These are phyloP conservation scores for Indri indri DNA, from an alignment of 2,113 vertebrate species.

Conservation along the genomic window DNA sequence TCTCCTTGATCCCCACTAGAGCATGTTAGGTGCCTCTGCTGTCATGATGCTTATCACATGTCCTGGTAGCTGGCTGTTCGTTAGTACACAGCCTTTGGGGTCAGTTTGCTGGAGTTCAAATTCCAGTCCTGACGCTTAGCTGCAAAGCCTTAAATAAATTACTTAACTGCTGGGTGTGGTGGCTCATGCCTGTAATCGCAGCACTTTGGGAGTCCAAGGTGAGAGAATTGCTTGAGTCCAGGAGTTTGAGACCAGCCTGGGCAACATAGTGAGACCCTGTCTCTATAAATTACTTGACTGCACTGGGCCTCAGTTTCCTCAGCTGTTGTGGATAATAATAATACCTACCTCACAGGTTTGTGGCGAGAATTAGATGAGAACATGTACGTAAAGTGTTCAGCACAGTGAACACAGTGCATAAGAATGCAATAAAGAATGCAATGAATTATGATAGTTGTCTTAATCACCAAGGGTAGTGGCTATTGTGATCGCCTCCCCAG, in stretches of 20 bases:
- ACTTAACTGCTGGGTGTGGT: background rate
- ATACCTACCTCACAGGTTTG: background rate
- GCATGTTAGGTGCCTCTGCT: background rate
- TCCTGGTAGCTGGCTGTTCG: background rate
- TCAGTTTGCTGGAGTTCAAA: background rate
- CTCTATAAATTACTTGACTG: background rate
- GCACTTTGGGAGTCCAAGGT: too few relatives aligned
- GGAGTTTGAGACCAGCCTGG: too few relatives aligned
- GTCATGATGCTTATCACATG: rapidly evolving
- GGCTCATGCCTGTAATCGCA: too few relatives aligned
- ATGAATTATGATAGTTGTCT: background rate
- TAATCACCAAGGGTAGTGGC: background rate
- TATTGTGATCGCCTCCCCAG: background rate
- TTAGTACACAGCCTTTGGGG: background rate
- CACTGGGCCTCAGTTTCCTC: background rate
- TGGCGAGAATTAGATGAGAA: background rate
- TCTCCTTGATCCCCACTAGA: background rate
- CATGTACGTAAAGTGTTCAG: background rate
- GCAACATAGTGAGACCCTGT: too few relatives aligned
- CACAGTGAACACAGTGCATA: background rate
- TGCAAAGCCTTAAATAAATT: background rate
- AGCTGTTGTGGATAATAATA: background rate
- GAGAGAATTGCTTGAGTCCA: too few relatives aligned
- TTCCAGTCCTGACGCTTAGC: background rate
- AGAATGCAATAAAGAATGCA: background rate